A percentile compares a stretch with the other conserved stretches of the same genome.
Conservation (phyloP, 2,113 vertebrate species). For the Sebastes fasciatus region DNA sequence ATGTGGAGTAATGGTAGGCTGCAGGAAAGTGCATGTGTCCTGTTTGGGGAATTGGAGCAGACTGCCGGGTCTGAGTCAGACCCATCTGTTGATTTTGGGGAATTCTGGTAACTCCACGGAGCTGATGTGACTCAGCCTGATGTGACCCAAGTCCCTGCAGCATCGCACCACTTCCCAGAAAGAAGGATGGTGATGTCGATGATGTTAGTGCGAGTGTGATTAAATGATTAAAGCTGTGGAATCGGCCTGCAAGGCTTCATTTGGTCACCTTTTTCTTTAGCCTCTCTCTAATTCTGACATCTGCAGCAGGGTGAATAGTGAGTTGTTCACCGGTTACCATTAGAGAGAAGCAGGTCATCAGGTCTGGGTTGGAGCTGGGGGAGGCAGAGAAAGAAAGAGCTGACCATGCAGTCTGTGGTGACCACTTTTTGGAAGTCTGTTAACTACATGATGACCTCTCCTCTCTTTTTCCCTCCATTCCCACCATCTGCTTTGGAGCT, state of each 20-base stretch:
- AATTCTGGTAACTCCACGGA: constrained; percentile 61
- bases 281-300: background rate
- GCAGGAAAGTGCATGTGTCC: constrained; percentile 42
- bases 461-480: constrained; percentile 10
- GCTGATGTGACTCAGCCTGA: constrained; percentile 68
- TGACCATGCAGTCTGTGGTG: constrained; percentile 57
- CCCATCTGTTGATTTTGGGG: constrained; percentile 55
- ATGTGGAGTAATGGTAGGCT: constrained; percentile 9
- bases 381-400: constrained; percentile 49
- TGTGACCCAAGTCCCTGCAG: constrained; percentile 40
- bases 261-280: constrained; percentile 28
- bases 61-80: constrained; percentile 65
- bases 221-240: constrained; percentile 20
- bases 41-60: constrained; percentile 63
- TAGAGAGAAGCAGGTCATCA: constrained; percentile 29
- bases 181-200: constrained; percentile 35
- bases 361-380: constrained; percentile 42
- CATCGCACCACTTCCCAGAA: constrained; percentile 66
- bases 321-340: constrained; percentile 18
- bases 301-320: constrained; percentile 11
- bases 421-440: constrained; percentile 53
- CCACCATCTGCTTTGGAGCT: constrained; percentile 27
- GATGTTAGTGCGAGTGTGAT: constrained; percentile 18
- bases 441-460: constrained; percentile 42
- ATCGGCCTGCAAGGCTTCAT: background rate